Conservation (phyloP, 1,140 invertebrate species). For the Anagrus nilaparvatae region DNA sequence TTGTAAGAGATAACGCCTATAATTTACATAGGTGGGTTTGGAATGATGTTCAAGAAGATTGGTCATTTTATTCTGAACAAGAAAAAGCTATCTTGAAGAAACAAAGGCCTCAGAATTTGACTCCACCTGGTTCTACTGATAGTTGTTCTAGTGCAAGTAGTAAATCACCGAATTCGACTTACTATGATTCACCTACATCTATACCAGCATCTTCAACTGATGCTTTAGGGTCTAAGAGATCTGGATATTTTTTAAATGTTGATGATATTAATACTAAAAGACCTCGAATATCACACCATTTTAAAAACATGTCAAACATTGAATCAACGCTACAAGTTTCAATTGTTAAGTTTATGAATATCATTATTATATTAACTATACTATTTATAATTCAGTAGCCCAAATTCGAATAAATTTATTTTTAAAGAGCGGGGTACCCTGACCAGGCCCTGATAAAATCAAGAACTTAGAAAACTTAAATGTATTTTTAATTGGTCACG, state of each 20-base stretch:
- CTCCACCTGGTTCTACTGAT: slow-evolving; percentile 74
- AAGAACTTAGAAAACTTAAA: no score
- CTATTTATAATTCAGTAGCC: no score
- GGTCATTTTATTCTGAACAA: slow-evolving; percentile 85
- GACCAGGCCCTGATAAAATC: no score
- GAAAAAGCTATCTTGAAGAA: slow-evolving; percentile 79
- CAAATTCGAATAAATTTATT: no score
- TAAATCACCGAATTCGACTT: slow-evolving; percentile 59
- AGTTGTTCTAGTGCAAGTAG: slow-evolving; percentile 56
- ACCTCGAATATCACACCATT: slow-evolving; percentile 71
- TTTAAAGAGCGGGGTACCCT: no score
- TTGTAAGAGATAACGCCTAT: slow-evolving; percentile 78
- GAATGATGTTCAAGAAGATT: slow-evolving; percentile 89
- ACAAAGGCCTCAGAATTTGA: slow-evolving; percentile 79
- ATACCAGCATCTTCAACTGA: slow-evolving; percentile 32
- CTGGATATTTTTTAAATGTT: slow-evolving; percentile 48
- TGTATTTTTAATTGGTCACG: no score
- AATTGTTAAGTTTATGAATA: no score
- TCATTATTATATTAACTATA: no score
- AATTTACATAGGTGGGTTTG: slow-evolving; percentile 74
- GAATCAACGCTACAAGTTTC: no score
- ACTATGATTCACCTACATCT: slow-evolving; percentile 53
- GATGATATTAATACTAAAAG: slow-evolving; percentile 63
- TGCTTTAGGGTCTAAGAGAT: slow-evolving; percentile 35
- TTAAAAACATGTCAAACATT: no score